A percentile compares a stretch with the other conserved stretches of the same genome.
Evolutionary conservation across 2,113 vertebrate species (phyloP).

Genomic region (Nannobrachium achirus): DNA sequence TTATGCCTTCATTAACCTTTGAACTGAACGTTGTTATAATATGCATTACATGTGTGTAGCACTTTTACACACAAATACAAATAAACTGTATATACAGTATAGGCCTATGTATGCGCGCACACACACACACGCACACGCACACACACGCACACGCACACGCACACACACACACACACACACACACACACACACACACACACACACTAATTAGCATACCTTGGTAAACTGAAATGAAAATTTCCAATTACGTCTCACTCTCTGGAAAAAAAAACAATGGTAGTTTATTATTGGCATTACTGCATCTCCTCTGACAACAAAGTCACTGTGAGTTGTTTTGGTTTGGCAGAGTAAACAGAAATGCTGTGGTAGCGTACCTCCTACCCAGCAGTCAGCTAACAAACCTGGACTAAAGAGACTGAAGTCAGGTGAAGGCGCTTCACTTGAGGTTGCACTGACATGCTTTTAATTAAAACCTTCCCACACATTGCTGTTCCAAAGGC

Average conservation of each 20-base stretch:
- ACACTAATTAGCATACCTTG: conserved; percentile 24
- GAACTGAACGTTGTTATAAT: too few relatives aligned
- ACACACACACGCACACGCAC: too few relatives aligned
- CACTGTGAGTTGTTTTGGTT: conserved; percentile 82
- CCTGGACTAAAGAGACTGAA: conserved; percentile 81
- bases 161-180: too few relatives aligned
- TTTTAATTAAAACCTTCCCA: conserved; percentile 98
- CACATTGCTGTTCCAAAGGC: conserved; percentile 77
- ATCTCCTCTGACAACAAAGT: conserved; percentile 57
- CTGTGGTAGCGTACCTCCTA: conserved; percentile 59
- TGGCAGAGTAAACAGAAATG: conserved; percentile 78
- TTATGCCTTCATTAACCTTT: too few relatives aligned
- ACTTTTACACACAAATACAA: too few relatives aligned
- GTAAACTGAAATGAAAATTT: conserved; percentile 16
- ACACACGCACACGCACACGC: too few relatives aligned
- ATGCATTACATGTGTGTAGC: too few relatives aligned
- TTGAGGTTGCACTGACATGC: conserved; percentile 90
- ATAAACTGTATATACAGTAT: too few relatives aligned
- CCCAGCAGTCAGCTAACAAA: conserved; percentile 80
- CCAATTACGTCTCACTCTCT: conserved; percentile 31
- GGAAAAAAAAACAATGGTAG: conserved; percentile 6
- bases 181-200: not conserved
- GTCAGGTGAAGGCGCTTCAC: conserved; percentile 87
- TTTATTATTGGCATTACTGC: conserved; percentile 56
- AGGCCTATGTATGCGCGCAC: too few relatives aligned